Evolutionary conservation across 2,888 invertebrate genomes (phyloP).

Genomic region (Strigamia transsilvanica): DNA sequence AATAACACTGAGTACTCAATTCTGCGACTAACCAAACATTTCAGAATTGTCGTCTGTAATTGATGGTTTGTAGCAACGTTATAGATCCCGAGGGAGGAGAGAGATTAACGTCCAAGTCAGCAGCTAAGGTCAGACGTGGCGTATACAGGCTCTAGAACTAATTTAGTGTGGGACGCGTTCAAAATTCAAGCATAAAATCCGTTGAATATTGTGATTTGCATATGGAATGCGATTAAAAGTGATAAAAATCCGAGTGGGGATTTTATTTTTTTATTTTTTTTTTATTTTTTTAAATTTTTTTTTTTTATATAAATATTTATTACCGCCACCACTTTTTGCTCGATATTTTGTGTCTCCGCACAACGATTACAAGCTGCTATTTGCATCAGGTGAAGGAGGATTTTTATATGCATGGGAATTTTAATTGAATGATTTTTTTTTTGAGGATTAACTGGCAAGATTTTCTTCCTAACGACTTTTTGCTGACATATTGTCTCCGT

Average conservation of each 20-base stretch:
- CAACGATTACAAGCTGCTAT: slow-evolving; percentile 9
- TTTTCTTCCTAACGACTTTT: slow-evolving; percentile 37
- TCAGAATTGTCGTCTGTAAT: too few species aligned
- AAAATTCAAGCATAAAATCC: not conserved
- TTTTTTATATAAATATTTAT: not conserved
- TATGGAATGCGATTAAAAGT: slow-evolving; percentile 11
- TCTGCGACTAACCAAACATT: too few species aligned
- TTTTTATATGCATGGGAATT: slow-evolving; percentile 52
- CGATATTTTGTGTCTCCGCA: not conserved
- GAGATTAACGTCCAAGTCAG: too few species aligned
- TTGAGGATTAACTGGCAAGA: slow-evolving; percentile 25
- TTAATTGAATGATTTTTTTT: slow-evolving; percentile 50
- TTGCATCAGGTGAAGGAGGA: slow-evolving; percentile 40
- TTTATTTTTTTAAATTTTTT: not conserved
- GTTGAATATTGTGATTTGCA: not conserved
- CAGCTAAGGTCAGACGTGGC: too few species aligned
- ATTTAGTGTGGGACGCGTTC: too few species aligned
- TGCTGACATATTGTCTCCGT: slow-evolving; percentile 42
- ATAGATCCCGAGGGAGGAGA: too few species aligned
- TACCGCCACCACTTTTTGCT: not conserved
- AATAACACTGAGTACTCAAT: too few species aligned
- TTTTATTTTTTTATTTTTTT: not conserved
- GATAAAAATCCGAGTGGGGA: not conserved
- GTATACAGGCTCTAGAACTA: too few species aligned
- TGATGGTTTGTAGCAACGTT: too few species aligned